Evolutionary conservation across 2,797 vertebrate genomes (phyloP).

Genomic region (Paramormyrops hopkinsi): DNA sequence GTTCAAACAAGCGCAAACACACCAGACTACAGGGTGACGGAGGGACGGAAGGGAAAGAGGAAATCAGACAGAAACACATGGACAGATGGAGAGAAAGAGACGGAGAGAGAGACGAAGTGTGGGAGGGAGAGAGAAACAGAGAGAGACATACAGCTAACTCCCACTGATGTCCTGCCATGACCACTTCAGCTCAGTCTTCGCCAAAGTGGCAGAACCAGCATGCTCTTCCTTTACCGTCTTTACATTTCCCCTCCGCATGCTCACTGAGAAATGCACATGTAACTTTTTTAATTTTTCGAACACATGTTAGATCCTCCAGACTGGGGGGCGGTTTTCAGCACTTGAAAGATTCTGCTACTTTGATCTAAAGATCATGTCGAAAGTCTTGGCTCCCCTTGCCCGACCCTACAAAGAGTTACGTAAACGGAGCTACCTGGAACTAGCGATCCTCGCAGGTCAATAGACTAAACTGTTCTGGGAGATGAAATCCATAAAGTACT

Average conservation of each 20-base stretch:
- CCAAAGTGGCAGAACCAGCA: neutral
- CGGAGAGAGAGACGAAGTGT: neutral
- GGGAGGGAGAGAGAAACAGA: neutral
- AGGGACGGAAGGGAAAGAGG: neutral
- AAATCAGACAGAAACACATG: conserved; percentile 11
- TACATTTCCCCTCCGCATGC: neutral
- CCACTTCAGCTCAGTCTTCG: conserved; percentile 8
- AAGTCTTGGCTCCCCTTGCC: neutral
- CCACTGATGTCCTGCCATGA: conserved; percentile 15
- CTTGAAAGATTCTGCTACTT: neutral
- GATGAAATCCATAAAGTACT: neutral
- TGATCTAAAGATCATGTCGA: neutral
- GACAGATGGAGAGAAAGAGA: conserved; percentile 6
- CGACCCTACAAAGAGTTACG: neutral
- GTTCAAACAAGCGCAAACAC: neutral
- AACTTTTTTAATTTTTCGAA: neutral
- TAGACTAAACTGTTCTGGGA: neutral
- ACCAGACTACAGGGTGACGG: neutral
- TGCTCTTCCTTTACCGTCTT: neutral
- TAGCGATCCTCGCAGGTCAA: neutral
- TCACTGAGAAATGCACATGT: neutral
- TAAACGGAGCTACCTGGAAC: neutral
- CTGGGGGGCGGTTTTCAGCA: neutral
- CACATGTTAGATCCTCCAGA: neutral
- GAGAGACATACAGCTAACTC: conserved; percentile 8